Evolutionary conservation across 2,113 vertebrate species (phyloP).

Genomic region (Chauna torquata): DNA sequence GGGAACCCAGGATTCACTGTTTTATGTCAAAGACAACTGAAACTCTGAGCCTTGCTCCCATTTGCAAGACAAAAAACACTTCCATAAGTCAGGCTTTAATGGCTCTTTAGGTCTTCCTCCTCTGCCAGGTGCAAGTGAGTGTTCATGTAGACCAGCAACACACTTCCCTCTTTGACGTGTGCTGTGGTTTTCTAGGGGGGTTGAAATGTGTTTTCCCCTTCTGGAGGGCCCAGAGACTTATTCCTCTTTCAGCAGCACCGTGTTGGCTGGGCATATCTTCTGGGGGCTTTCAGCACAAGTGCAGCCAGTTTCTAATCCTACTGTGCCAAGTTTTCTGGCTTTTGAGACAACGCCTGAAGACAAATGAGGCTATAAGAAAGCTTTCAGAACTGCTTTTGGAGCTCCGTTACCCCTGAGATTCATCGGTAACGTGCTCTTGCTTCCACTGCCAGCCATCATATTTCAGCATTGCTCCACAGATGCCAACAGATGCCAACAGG

Average conservation of each 20-base stretch:
- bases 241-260: not conserved
- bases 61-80: not conserved
- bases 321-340: not conserved
- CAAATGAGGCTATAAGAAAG: not conserved
- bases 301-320: not conserved
- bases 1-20: not conserved
- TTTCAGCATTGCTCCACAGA: not conserved
- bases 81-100: constrained; percentile 23
- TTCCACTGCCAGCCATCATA: not conserved
- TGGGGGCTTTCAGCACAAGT: not conserved
- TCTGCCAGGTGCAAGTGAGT: constrained; percentile 48
- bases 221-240: not conserved
- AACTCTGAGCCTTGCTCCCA: not conserved
- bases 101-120: not conserved
- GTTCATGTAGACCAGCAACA: not conserved
- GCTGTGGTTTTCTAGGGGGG: not conserved
- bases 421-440: not conserved
- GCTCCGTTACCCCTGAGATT: not conserved
- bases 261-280: not conserved
- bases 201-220: constrained; percentile 7
- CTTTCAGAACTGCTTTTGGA: not conserved
- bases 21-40: not conserved
- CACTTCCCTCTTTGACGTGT: not conserved
- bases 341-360: not conserved
- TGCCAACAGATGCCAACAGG: not conserved